Percentiles rank a stretch among this genome's conserved stretches.
phyloP scores from a whole-genome alignment of 1,140 invertebrate species.

The Semibalanus balanoides region DNA sequence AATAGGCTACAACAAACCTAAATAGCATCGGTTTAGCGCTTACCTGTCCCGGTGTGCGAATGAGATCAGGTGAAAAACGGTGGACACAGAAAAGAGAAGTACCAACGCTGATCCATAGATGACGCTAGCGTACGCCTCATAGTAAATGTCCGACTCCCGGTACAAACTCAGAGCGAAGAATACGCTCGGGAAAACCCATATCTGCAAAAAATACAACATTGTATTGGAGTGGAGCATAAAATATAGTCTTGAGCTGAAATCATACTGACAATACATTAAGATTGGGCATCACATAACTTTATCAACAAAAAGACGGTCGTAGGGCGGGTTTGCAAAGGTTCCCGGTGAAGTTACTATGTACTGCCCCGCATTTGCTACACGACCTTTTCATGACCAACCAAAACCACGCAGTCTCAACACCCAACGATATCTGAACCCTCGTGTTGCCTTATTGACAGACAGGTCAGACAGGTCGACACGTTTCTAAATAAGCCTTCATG shows the following conservation, averaged over 20 bases:
- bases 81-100: constrained; percentile 75
- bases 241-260: not conserved
- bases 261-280: not conserved
- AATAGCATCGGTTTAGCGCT: not conserved
- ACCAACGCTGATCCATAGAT: constrained; percentile 74
- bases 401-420: too few relatives aligned
- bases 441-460: too few relatives aligned
- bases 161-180: constrained; percentile 56
- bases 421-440: too few relatives aligned
- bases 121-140: constrained; percentile 60
- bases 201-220: constrained; percentile 27
- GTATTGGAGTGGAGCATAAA: constrained; percentile 4
- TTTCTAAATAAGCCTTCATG: too few relatives aligned
- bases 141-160: constrained; percentile 48
- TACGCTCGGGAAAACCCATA: constrained; percentile 68
- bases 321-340: too few relatives aligned
- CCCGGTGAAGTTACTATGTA: too few relatives aligned
- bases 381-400: too few relatives aligned
- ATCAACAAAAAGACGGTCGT: too few relatives aligned
- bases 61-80: constrained; percentile 74
- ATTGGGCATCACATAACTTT: not conserved
- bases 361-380: too few relatives aligned
- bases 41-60: constrained; percentile 38
- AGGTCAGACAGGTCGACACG: too few relatives aligned
- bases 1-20: too few relatives aligned